These are phyloP conservation scores for Zhuqinia jingwanae DNA, from an alignment of 2,888 invertebrate genomes.

Conservation along the genomic window DNA sequence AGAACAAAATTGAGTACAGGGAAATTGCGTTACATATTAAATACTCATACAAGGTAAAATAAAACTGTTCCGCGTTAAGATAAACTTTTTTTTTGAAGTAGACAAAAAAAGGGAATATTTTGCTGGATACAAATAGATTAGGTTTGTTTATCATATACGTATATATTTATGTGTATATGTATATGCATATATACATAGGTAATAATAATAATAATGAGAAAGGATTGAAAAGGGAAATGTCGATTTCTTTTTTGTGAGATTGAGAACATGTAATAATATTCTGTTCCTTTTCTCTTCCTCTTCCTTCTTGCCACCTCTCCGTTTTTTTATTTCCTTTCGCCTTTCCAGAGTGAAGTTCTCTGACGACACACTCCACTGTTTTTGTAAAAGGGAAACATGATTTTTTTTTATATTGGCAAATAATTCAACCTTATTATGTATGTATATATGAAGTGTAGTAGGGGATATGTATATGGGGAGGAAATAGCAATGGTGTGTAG, in stretches of 20 bases:
- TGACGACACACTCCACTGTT: constrained; percentile 32
- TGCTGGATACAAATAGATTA: neutral
- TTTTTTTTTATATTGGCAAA: constrained; percentile 70
- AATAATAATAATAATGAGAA: constrained; percentile 40
- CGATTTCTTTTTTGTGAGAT: constrained; percentile 36
- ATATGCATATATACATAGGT: neutral
- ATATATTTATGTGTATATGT: neutral
- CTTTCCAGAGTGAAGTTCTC: neutral
- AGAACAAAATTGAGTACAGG: constrained; percentile 15
- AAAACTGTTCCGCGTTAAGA: neutral
- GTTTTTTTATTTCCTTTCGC: neutral
- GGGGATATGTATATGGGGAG: neutral
- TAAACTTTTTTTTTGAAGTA: neutral
- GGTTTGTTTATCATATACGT: neutral
- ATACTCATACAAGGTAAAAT: constrained; percentile 33
- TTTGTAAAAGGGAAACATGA: constrained; percentile 40
- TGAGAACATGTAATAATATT: constrained; percentile 55
- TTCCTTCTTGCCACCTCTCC: constrained; percentile 31
- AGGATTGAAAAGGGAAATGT: constrained; percentile 52
- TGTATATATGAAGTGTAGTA: constrained; percentile 44
- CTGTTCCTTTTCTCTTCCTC: constrained; percentile 46
- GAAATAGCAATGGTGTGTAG: too few relatives aligned
- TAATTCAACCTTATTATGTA: constrained; percentile 40
- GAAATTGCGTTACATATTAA: constrained; percentile 44
- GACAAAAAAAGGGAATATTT: constrained; percentile 25